A percentile compares a stretch with the other conserved stretches of the same genome.
These are phyloP conservation scores for Candidula unifasciata DNA, from an alignment of 2,888 invertebrate species.

Conservation along the genomic window DNA sequence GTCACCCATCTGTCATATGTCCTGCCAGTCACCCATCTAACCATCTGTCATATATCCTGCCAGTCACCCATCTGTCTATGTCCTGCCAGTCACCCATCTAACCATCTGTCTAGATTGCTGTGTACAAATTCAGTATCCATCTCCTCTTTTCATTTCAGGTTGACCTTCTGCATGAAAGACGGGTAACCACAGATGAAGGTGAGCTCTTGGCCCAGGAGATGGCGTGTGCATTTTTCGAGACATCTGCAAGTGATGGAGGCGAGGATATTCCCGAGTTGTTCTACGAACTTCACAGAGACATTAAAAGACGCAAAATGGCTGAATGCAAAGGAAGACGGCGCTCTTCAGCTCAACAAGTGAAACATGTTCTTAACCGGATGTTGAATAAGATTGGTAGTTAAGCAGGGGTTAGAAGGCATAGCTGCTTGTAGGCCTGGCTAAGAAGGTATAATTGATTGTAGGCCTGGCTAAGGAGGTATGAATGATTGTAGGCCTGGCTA, in stretches of 20 bases:
- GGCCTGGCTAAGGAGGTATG: too few species aligned
- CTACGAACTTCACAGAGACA: constrained; percentile 75
- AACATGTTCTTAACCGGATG: constrained; percentile 66
- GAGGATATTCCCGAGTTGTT: constrained; percentile 75
- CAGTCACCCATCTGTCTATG: too few species aligned
- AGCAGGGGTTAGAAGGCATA: too few species aligned
- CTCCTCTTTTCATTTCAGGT: background rate
- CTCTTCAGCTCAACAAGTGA: constrained; percentile 74
- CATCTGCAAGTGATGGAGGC: constrained; percentile 76
- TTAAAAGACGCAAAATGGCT: constrained; percentile 70
- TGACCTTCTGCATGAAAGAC: constrained; percentile 67
- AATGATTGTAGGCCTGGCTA: too few species aligned
- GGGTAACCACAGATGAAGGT: constrained; percentile 68
- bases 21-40: too few species aligned
- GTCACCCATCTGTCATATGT: too few species aligned
- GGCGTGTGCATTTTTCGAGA: constrained; percentile 76
- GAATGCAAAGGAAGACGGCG: constrained; percentile 71
- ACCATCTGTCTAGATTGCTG: too few species aligned
- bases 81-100: too few species aligned
- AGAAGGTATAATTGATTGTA: background rate
- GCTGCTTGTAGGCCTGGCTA: too few species aligned
- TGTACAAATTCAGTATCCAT: too few species aligned
- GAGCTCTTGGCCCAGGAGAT: constrained; percentile 71
- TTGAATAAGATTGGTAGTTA: constrained; percentile 60
- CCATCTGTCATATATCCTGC: too few species aligned